Conservation (phyloP, 2,888 invertebrate genomes). For the Andrena chrysosceles region DNA sequence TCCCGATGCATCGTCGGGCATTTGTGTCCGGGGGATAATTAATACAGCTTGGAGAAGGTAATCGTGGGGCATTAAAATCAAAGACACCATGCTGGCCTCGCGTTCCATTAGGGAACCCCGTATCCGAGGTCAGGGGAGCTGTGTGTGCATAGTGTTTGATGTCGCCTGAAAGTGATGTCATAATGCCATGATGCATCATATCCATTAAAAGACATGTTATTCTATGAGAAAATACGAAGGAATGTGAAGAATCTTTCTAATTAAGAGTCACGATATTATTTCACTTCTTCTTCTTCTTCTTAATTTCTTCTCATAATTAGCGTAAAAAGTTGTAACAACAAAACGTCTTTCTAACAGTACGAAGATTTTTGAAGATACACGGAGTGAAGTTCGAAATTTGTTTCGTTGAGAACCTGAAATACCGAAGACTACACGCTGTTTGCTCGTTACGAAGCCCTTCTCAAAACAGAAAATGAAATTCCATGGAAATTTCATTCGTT, state of each 20-base stretch:
- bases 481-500: slow-evolving; percentile 8
- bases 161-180: no score
- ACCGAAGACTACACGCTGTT: not conserved
- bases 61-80: not conserved
- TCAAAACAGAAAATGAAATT: not conserved
- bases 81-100: not conserved
- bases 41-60: not conserved
- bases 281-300: no score
- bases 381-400: not conserved
- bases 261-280: no score
- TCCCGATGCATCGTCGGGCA: not conserved
- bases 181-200: no score
- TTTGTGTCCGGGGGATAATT: not conserved
- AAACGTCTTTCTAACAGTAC: not conserved
- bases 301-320: not conserved
- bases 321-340: not conserved
- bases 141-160: no score
- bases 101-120: no score
- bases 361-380: not conserved
- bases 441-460: slow-evolving; percentile 9
- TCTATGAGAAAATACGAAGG: no score
- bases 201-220: no score
- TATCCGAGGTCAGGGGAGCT: no score
- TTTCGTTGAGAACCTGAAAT: not conserved
- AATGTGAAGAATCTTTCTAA: no score